Percentiles rank a stretch among this genome's conserved stretches.
Conservation (phyloP, 2,888 invertebrate species). For the Leucania comma region DNA sequence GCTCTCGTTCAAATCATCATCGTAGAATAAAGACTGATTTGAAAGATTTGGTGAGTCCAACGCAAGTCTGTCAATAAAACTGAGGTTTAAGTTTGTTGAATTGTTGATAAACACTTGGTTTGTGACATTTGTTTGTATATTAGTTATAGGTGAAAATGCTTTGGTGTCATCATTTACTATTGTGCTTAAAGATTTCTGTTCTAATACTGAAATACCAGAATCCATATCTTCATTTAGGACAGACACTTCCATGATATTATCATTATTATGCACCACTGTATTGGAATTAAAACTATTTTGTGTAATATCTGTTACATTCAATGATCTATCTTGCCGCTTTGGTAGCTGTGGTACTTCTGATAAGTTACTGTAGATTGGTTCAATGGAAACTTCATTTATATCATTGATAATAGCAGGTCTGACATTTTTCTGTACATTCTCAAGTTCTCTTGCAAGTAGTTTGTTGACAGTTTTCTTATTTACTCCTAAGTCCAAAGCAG, state of each 20-base stretch:
- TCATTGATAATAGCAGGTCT: slow-evolving; percentile 53
- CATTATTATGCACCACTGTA: slow-evolving; percentile 35
- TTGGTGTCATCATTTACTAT: slow-evolving; percentile 59
- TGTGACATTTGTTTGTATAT: slow-evolving; percentile 79
- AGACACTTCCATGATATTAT: slow-evolving; percentile 57
- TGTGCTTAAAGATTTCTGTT: slow-evolving; percentile 76
- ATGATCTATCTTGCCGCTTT: slow-evolving; percentile 16
- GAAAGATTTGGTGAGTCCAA: slow-evolving; percentile 83
- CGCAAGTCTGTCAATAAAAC: slow-evolving; percentile 87
- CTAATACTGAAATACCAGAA: slow-evolving; percentile 76
- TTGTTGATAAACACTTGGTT: slow-evolving; percentile 84
- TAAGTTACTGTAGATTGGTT: slow-evolving; percentile 81
- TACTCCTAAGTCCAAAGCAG: slow-evolving; percentile 83
- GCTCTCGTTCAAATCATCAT: slow-evolving; percentile 89
- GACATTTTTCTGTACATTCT: slow-evolving; percentile 84
- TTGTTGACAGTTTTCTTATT: slow-evolving; percentile 82
- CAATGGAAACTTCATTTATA: slow-evolving; percentile 48
- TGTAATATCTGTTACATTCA: slow-evolving; percentile 35
- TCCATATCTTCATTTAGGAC: slow-evolving; percentile 64
- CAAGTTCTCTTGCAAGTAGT: slow-evolving; percentile 81
- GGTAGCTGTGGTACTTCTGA: slow-evolving; percentile 46
- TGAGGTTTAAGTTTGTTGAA: slow-evolving; percentile 81
- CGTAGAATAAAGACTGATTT: slow-evolving; percentile 84
- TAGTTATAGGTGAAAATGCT: slow-evolving; percentile 70
- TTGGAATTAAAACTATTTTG: slow-evolving; percentile 25